Percentiles rank a stretch among this genome's conserved stretches.
Conservation (phyloP, 2,797 vertebrate genomes). For the Poeciliopsis paucimaculata region DNA sequence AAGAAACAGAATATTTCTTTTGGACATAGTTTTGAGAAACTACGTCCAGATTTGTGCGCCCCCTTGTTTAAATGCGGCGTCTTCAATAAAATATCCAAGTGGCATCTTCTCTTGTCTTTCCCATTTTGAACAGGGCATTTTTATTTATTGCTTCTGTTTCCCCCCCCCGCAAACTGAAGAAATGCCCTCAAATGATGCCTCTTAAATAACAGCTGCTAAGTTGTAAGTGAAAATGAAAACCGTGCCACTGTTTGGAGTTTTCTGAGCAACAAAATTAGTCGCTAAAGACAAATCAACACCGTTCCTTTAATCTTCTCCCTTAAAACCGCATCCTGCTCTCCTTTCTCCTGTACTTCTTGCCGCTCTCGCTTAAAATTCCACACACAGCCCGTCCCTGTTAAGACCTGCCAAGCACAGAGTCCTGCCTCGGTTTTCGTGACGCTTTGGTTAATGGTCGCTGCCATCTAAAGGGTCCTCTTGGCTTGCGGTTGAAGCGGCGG, state of each 20-base stretch:
- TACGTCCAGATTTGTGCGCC: not conserved
- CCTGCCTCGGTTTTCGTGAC: not conserved
- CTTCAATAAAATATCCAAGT: not conserved
- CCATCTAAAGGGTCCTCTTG: constrained; percentile 37
- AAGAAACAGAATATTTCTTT: not conserved
- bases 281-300: not conserved
- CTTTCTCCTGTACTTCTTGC: not conserved
- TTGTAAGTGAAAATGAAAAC: not conserved
- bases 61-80: not conserved
- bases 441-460: constrained; percentile 15
- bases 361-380: not conserved
- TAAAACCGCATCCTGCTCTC: not conserved
- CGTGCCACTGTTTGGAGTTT: not conserved
- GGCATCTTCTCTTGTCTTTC: not conserved
- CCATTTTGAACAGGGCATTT: not conserved
- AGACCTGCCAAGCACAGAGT: not conserved
- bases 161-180: not conserved
- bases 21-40: not conserved
- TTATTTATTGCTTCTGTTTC: not conserved
- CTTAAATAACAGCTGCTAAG: not conserved
- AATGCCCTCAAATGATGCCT: not conserved
- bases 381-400: not conserved
- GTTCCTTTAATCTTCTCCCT: not conserved
- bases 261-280: not conserved
- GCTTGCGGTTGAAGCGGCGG: constrained; percentile 56